Base-by-base conservation (phyloP, 2,113 vertebrate species). In the Peromyscus californicus region DNA sequence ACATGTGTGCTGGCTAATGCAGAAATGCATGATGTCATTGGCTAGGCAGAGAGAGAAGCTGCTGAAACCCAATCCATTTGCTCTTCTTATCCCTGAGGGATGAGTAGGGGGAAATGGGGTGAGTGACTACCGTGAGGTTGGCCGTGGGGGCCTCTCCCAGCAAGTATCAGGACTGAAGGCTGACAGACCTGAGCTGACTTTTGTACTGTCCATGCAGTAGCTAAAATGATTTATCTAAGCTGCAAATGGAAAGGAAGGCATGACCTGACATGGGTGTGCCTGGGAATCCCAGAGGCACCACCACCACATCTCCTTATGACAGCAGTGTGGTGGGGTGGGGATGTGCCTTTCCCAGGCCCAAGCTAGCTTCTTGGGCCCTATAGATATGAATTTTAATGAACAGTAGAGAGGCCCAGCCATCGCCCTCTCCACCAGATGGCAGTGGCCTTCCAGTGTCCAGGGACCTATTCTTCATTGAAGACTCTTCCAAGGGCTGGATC, bases 181-280 rank as follows among this genome's bases (percentile, higher is more conserved):
- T 36, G 4, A 51, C 51, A 13, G 26, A 48, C 29, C 72, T 33
- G 33, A 51, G 13, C 45, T 36, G 42, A 36, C 54, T 16, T 45
- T 45, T 24, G 2, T 29, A 22, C 45, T 54, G 61, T 51, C 16
- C 1, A 0, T 1, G 5, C 5, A 0, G 45, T 45, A 29, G 59
- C 39, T 45, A 36, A 74, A 57, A 45, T n/a, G 39, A 9, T 8
- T 15, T 10, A 33, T 36, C 24, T 48, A 45, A 33, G 48, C 19
- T 17, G 2, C 33, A 26, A 57, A 4, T 0, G 13, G 65, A 57
- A 84, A n/a, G n/a, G 59, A 57, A 29, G 39, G 70, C 21, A 1
- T 2, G 45, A 42, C 13, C 10, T 19, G 39, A 57, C 26, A 29
- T 4, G 8, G 15, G 57, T 0, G 0, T 19, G 51, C 57, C 39